Conservation (phyloP, 1,140 invertebrate species). For the Brachionus manjavacas region DNA sequence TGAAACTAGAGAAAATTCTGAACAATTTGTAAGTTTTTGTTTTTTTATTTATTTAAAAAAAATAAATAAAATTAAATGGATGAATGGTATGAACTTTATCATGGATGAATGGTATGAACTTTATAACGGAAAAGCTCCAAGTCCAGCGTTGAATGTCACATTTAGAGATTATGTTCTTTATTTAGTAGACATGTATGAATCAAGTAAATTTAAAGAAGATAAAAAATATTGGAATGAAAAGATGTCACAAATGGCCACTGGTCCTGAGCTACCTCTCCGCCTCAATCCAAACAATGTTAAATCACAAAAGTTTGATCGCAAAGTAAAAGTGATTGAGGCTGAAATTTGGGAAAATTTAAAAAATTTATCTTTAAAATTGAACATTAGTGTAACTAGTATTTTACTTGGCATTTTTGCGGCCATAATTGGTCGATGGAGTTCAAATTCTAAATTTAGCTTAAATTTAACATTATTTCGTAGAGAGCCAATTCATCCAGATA, state of each 20-base stretch:
- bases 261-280: not conserved
- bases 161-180: not conserved
- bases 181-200: not conserved
- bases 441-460: not conserved
- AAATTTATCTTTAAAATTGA: not conserved
- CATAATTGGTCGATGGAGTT: not conserved
- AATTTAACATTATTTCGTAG: not conserved
- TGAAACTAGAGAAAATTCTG: no score
- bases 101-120: not conserved
- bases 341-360: not conserved
- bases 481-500: not conserved
- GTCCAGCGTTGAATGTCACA: not conserved
- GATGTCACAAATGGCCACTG: not conserved
- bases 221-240: not conserved
- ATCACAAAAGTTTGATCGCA: not conserved
- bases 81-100: no score
- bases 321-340: not conserved
- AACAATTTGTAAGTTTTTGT: no score
- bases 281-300: not conserved
- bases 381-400: not conserved
- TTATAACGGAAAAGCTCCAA: not conserved
- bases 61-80: no score
- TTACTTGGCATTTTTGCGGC: not conserved
- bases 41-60: no score
- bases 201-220: not conserved